phyloP scores from a whole-genome alignment of 2,113 vertebrate genomes.

The Rallus limicola region DNA sequence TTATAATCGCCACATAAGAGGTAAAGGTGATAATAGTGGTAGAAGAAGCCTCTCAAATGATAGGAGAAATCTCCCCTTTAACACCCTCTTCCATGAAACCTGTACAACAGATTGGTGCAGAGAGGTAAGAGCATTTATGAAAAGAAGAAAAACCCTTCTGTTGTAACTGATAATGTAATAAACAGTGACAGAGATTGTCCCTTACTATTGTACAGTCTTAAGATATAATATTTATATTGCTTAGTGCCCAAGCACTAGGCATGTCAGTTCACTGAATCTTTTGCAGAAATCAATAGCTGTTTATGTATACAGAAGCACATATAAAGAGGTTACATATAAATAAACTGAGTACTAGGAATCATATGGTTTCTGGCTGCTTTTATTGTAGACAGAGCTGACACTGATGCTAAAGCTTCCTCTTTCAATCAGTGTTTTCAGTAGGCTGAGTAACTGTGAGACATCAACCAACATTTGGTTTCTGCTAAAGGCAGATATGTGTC shows the following conservation, averaged over 20 bases:
- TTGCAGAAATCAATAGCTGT: conserved; percentile 17
- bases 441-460: background rate
- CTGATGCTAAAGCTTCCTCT: background rate
- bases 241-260: background rate
- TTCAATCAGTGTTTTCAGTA: background rate
- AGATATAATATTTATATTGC: background rate
- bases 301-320: background rate
- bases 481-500: background rate
- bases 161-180: background rate
- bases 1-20: background rate
- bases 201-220: background rate
- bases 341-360: background rate
- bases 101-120: background rate
- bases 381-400: background rate
- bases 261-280: background rate
- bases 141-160: background rate
- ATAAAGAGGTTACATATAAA: background rate
- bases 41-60: background rate
- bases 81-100: background rate
- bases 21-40: background rate
- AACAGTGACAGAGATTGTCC: background rate
- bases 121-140: background rate
- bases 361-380: background rate
- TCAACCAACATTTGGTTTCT: background rate
- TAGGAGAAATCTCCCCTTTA: background rate